Evolutionary conservation across 2,888 invertebrate genomes (phyloP), one percentile per base, ranked within the genome.

Genomic region (Holacanthella duospinosa): DNA sequence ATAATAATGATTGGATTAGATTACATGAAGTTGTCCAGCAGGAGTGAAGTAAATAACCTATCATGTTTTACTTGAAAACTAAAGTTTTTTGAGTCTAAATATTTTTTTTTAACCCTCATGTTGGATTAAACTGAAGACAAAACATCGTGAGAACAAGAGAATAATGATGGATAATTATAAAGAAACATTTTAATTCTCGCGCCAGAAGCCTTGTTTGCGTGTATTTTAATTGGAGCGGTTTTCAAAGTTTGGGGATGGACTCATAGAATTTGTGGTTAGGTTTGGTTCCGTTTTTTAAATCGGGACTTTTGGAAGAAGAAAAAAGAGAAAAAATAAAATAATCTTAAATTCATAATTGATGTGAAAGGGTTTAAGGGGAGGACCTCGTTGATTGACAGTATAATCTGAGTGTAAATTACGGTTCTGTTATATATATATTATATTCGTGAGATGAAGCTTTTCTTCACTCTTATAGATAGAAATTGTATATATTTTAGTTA

Each of bases 401-500:
- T 72, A 72, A 72, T 72, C 72, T 72, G 68, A 70, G 72, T 72
- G 71, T 71, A 71, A 72, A 71, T 72, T 72, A 72, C 70, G 67
- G 71, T 71, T 70, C 68, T 71, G 66, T 65, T 66, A 64, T 66
- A 59, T 64, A 62, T 63, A 63, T 55, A 62, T 65, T 70, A 9
- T 26, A 16, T 27, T 71, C 68, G 66, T 70, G 69, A 72, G 70
- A 69, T 66, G 70, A 66, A 70, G 67, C 67, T 66, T 64, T 36
- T 16, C n/a, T n/a, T n/a, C n/a, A n/a, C n/a, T n/a, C n/a, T n/a
- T n/a, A 36, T 36, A 36, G 16, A 36, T 36, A 36, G 9, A 36
- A 36, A 36, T 6, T 36, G 16, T 12, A 36, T 12, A 16, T 6
- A 36, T 12, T 6, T 12, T 36, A 36, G 36, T 16, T 36, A 36